Evolutionary conservation across 2,113 vertebrate species (phyloP), one percentile per base, ranked within the genome.

Genomic region (Silurus glanis): DNA sequence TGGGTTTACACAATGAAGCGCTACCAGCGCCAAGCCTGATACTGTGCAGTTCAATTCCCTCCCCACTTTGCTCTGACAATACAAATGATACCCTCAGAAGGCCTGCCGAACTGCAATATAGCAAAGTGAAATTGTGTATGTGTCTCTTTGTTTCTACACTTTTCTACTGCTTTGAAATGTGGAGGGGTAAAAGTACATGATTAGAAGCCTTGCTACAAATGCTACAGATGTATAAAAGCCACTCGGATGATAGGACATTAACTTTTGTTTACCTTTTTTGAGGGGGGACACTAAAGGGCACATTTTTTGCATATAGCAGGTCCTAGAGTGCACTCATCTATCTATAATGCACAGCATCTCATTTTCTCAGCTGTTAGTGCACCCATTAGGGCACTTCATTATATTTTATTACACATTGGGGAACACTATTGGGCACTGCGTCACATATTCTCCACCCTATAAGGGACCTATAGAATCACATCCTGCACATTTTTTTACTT

Each of bases 31-130:
- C 83, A 84, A 49, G 83, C 66, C 74, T 45, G 58, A 80, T 88
- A 76, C 25, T 45, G 62, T 87, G 87, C 82, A 78, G 86, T 87
- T 86, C 62, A 88, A 76, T 83, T 80, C 83, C 76, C 75, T 80
- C 74, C 72, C 45, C 56, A 58, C 69, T 85, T 82, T 61, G 37
- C 47, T 72, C 80, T 81, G 25, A 86, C 74, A 86, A 86, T 80
- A 80, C 67, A 85, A 86, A 87, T 28, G 47, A 55, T 78, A 83
- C 14, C 72, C 74, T 87, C 86, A 82, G 83, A 71, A 64, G 71
- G 76, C 80, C 75, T 56, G 53, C 76, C 25, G 28, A 16, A 67
- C 53, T 58, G 47, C 51, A 47, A 80, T 55, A 51, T 21, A 55
- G 59, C 72, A 62, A 64, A 64, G 72, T 25, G n/a, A 84, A 45